Conservation (phyloP, 2,888 invertebrate genomes). For the Trilocha varians region DNA sequence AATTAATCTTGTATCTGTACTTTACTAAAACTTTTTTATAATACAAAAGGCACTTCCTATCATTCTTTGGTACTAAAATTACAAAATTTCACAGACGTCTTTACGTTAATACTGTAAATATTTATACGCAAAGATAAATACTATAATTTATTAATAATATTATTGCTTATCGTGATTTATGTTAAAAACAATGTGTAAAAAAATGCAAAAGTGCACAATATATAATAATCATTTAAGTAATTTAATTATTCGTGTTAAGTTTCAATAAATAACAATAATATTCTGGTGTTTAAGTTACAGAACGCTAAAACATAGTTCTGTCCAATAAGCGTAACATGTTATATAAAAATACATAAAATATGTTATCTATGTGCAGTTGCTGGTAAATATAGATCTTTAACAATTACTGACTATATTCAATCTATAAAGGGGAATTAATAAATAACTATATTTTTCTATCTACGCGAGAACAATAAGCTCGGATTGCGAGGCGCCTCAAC, state of each 20-base stretch:
- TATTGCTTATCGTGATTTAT: neutral
- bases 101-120: neutral
- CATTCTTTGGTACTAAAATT: conserved; percentile 23
- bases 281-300: neutral
- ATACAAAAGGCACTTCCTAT: conserved; percentile 29
- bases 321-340: too few species aligned
- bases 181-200: neutral
- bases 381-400: too few species aligned
- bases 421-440: neutral
- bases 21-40: conserved; percentile 3
- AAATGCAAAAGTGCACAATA: neutral
- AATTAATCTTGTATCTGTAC: neutral
- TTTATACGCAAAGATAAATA: neutral
- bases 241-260: neutral
- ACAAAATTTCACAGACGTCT: neutral
- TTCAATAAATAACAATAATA: conserved; percentile 1
- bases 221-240: neutral
- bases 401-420: too few species aligned
- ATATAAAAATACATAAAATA: too few species aligned
- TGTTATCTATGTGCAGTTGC: neutral
- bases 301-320: neutral
- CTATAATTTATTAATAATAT: neutral
- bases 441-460: neutral
- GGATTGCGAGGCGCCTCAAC: neutral
- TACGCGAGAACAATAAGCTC: neutral